These are phyloP conservation scores for Halcyon badia DNA, from an alignment of 2,797 vertebrate genomes.

Conservation along the genomic window DNA sequence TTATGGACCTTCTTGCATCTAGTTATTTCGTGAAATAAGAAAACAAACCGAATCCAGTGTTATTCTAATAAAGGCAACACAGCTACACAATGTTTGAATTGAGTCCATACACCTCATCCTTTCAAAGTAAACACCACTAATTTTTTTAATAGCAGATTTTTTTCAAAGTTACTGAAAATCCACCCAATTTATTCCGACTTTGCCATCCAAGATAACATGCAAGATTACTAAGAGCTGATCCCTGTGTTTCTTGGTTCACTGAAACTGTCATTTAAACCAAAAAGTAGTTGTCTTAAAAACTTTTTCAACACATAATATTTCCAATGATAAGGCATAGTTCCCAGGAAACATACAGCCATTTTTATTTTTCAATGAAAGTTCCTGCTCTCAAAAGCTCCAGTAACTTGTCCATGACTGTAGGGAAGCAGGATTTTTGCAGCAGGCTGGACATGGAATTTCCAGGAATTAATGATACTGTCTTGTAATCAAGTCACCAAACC, in stretches of 20 bases:
- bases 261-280: not conserved
- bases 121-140: not conserved
- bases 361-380: not conserved
- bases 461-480: not conserved
- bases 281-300: not conserved
- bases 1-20: not conserved
- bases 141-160: not conserved
- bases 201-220: not conserved
- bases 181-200: constrained; percentile 14
- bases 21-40: not conserved
- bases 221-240: not conserved
- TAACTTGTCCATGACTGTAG: not conserved
- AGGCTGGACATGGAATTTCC: not conserved
- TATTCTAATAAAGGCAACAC: not conserved
- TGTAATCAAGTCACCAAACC: not conserved
- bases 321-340: not conserved
- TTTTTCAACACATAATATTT: not conserved
- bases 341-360: not conserved
- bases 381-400: not conserved
- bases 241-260: not conserved
- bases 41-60: not conserved
- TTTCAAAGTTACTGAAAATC: constrained; percentile 33
- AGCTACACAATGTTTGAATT: not conserved
- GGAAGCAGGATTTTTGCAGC: not conserved
- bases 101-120: not conserved